Evolutionary conservation across 2,797 vertebrate species (phyloP), one percentile per base, ranked within the genome.

Genomic region (Salarias fasciatus): DNA sequence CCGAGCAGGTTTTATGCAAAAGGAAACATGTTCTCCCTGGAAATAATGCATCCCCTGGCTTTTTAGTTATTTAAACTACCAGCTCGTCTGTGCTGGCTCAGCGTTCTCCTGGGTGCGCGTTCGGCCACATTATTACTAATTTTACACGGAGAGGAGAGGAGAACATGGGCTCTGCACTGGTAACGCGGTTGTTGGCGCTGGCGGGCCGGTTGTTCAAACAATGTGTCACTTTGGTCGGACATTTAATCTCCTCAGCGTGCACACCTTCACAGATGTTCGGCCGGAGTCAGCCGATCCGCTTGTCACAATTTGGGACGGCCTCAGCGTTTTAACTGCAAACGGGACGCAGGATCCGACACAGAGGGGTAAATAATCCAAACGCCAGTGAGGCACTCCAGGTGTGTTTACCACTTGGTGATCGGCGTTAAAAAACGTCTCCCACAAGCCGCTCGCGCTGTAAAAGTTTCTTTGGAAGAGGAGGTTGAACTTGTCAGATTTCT

Each of bases 31-130:
- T 86, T 83, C 84, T 84, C 83, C 68, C 69, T 82, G 67, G 81
- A 85, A 87, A 87, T 84, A 80, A 82, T 69, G 69, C 77, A 79
- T 75, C 80, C 85, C 78, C 18, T 69, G 73, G 72, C 81, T 86
- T 83, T 81, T 87, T 46, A 87, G 78, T 88, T 81, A 88, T 89
- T 90, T 86, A 88, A 88, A 79, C 63, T 68, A 79, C 77, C 28
- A 65, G 47, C 86, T 85, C 60, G 51, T 86, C 83, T 84, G 77
- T 69, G 80, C 84, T 80, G 76, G 79, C 77, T 83, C 78, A 72
- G 82, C 79, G 33, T 75, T 57, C 84, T 85, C 84, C 79, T 52
- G 84, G 83, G 86, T 75, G 45, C 50, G 8, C 69, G 69, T 82
- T 82, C 50, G 10, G 71, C 80, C 80, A 79, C 68, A 49, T 86